A percentile compares a stretch with the other conserved stretches of the same genome.
Evolutionary conservation across 2,113 vertebrate genomes (phyloP).

Genomic region (Solenodon paradoxus): DNA sequence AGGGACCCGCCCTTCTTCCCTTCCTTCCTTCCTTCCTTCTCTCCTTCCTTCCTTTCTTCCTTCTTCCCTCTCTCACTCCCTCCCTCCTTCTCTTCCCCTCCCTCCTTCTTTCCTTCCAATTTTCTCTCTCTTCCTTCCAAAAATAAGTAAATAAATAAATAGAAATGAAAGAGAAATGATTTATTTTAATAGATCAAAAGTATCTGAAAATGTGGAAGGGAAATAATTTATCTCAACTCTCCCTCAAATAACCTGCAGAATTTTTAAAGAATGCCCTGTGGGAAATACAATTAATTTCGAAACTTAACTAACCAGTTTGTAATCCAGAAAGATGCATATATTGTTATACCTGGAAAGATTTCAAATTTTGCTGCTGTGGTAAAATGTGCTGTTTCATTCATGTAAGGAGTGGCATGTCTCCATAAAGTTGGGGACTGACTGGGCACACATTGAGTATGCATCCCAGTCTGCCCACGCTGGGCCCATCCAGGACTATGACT

Average conservation of each 20-base stretch:
- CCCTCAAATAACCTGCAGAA: background rate
- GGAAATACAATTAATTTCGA: slow-evolving; percentile 14
- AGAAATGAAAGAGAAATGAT: background rate
- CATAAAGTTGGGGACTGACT: background rate
- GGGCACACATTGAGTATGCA: background rate
- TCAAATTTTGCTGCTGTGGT: background rate
- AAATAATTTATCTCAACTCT: background rate
- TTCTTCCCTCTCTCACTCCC: too few relatives aligned
- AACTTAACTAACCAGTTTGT: background rate
- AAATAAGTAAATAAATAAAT: too few relatives aligned
- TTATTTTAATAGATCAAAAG: background rate
- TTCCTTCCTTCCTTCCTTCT: too few relatives aligned
- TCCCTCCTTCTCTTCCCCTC: too few relatives aligned
- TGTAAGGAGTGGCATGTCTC: background rate
- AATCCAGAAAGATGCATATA: background rate
- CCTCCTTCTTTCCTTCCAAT: too few relatives aligned
- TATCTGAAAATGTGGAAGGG: background rate
- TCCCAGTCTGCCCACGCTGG: rapidly evolving
- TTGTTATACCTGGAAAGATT: background rate
- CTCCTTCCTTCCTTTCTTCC: too few relatives aligned
- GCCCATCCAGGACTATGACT: background rate
- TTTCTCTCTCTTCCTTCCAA: too few relatives aligned
- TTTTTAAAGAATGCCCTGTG: background rate
- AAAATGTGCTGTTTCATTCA: background rate
- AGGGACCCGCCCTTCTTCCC: too few relatives aligned